Evolutionary conservation across 2,888 invertebrate genomes (phyloP).

Genomic region (Cerastoderma edule): DNA sequence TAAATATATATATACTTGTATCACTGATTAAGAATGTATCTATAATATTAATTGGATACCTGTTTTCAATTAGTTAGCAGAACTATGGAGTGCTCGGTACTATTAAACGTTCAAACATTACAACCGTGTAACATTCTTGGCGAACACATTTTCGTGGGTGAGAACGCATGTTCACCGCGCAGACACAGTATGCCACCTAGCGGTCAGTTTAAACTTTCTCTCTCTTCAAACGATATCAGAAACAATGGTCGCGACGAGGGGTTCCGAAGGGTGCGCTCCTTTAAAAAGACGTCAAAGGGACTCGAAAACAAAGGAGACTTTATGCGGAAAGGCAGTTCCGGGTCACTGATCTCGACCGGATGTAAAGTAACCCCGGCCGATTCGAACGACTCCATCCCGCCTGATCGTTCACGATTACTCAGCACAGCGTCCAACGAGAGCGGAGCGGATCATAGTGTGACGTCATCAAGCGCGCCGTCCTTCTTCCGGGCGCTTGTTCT

Average conservation of each 20-base stretch:
- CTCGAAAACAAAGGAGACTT: conserved; percentile 93
- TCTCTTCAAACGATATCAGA: conserved; percentile 53
- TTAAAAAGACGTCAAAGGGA: conserved; percentile 95
- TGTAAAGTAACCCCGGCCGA: conserved; percentile 84
- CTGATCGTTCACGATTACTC: conserved; percentile 48
- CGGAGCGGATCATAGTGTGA: conserved; percentile 40
- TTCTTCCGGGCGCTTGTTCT: conserved; percentile 88
- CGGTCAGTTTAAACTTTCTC: conserved; percentile 49
- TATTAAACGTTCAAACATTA: neutral
- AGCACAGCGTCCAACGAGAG: conserved; percentile 61
- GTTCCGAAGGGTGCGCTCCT: conserved; percentile 90
- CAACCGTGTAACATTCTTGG: neutral
- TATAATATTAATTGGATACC: too few relatives aligned
- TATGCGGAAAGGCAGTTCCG: conserved; percentile 91
- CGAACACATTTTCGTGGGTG: neutral
- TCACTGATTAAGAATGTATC: too few relatives aligned
- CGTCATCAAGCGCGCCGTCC: conserved; percentile 63
- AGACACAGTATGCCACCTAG: conserved; percentile 56
- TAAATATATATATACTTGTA: too few relatives aligned
- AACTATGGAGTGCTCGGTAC: conserved; percentile 12
- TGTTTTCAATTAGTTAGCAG: too few relatives aligned
- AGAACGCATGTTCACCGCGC: conserved; percentile 19
- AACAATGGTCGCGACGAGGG: conserved; percentile 44
- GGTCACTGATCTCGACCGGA: conserved; percentile 87
- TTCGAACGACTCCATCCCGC: conserved; percentile 19